A percentile compares a stretch with the other conserved stretches of the same genome.
Evolutionary conservation across 2,113 vertebrate species (phyloP).

Genomic region (Crotalus tigris): DNA sequence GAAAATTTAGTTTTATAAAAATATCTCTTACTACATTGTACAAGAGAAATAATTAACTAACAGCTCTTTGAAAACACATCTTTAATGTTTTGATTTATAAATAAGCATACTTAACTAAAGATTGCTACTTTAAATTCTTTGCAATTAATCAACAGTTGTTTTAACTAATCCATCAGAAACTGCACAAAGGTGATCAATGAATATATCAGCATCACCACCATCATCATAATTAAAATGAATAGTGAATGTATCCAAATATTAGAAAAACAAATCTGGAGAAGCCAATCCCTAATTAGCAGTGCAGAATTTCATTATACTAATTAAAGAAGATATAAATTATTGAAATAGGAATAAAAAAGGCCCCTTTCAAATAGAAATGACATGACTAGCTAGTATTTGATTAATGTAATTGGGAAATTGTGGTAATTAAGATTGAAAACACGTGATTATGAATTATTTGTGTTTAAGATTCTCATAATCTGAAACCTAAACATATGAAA

Average conservation of each 20-base stretch:
- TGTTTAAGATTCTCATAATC: constrained; percentile 24
- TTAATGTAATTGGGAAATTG: constrained; percentile 37
- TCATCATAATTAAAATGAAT: background rate
- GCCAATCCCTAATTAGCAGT: constrained; percentile 53
- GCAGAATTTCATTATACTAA: constrained; percentile 52
- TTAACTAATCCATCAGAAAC: background rate
- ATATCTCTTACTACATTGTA: background rate
- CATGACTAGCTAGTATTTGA: background rate
- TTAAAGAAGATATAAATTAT: constrained; percentile 45
- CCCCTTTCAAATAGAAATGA: constrained; percentile 35
- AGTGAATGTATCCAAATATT: background rate
- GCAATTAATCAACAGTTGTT: background rate
- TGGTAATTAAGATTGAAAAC: background rate
- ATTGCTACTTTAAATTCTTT: background rate
- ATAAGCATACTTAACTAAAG: background rate
- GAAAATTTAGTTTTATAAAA: background rate
- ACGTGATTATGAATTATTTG: constrained; percentile 1
- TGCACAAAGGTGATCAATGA: background rate
- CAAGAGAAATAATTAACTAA: background rate
- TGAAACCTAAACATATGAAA: constrained; percentile 36
- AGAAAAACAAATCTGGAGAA: constrained; percentile 42
- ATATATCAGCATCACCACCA: background rate
- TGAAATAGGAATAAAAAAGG: constrained; percentile 32
- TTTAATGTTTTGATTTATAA: background rate
- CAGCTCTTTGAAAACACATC: background rate